Evolutionary conservation across 1,140 invertebrate genomes (phyloP), one percentile per base, ranked within the genome.

Genomic region (Andricus grossulariae): DNA sequence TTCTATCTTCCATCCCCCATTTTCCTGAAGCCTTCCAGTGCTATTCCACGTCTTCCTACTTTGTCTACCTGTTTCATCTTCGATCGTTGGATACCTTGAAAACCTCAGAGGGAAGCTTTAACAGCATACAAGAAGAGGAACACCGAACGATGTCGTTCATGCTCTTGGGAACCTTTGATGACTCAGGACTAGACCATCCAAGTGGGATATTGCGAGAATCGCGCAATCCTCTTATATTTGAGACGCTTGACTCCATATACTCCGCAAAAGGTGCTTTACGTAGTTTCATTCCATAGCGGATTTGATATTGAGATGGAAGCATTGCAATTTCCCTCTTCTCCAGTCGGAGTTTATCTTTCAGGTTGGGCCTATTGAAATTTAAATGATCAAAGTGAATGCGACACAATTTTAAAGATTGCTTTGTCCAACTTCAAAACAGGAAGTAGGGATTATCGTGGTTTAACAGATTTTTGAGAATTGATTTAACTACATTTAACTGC

Each of bases 91-190:
- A 86, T 85, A 89, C 84, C 86, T 88, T 89, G 87, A 89, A 89
- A 85, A 89, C 84, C 85, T 89, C 79, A 72, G 84, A 85, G 85
- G 84, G 71, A 85, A 89, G 88, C 80, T 87, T 84, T 76, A 45
- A 25, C 15, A 66, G 21, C 39, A 66, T 66, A 16, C 32, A 66
- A 66, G 60, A 66, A 66, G 60, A 66, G 60, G 39, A 66, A 32
- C 25, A 5, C 25, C 25, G 25, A 32, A 66, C 60, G 60, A 66
- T 66, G 25, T 66, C 60, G 60, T 66, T 66, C 39, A 15, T 39
- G 15, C 60, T 66, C 60, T 66, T 16, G 4, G 25, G 25, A 32
- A 66, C 60, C 60, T 66, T 66, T 66, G 60, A 66, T 66, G 60
- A 66, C 60, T 66, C 60, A 66, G 60, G 60, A 66, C 32, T 39